Evolutionary conservation across 2,113 vertebrate genomes (phyloP).

Genomic region (Barnardius zonarius): DNA sequence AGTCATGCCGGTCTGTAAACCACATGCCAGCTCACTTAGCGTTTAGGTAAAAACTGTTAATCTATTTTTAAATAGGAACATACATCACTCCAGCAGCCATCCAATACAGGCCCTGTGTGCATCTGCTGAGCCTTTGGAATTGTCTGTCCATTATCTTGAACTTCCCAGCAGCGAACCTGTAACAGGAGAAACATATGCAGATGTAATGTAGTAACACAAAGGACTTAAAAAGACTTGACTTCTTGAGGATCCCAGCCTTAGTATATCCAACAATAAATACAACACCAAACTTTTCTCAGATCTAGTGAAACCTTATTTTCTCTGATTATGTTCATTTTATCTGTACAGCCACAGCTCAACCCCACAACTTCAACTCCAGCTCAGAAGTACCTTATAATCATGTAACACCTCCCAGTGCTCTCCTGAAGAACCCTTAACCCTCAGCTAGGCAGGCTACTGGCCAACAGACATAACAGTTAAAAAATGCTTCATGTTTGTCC

Average conservation of each 20-base stretch:
- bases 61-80: constrained; percentile 11
- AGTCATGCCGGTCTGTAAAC: background rate
- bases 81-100: constrained; percentile 97
- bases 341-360: background rate
- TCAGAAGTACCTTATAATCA: background rate
- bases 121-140: constrained; percentile 99
- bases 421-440: background rate
- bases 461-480: background rate
- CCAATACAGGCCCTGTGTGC: constrained; percentile 95
- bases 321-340: background rate
- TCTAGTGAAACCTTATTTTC: background rate
- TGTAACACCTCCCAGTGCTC: background rate
- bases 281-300: background rate
- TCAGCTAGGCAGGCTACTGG: background rate
- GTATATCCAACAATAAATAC: accelerated
- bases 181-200: background rate
- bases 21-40: background rate
- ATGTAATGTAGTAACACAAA: background rate
- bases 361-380: background rate
- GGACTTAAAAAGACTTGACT: background rate
- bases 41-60: background rate
- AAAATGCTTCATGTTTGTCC: background rate
- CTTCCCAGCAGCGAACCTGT: constrained; percentile 98
- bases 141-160: constrained; percentile 96
- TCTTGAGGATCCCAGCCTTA: background rate